Base-by-base conservation (phyloP, 2,888 invertebrate species). In the Mystacides longicornis region DNA sequence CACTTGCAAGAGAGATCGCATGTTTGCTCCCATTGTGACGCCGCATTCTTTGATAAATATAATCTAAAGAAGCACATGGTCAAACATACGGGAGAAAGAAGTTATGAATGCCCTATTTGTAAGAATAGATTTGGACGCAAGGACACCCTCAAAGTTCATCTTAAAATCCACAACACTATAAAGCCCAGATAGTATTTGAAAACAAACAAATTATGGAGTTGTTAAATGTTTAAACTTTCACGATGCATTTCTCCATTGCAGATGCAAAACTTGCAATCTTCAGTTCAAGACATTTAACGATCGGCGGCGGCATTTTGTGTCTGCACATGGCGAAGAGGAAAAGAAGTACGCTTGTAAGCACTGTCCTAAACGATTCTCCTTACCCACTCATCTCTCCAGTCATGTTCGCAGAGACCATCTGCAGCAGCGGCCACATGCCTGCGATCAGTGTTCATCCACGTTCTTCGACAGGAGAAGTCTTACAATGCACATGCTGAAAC, bases 81-180 rank as follows among this genome's bases (percentile, higher is more conserved):
- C 45, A 48, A 42, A 2, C 58, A 58, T 27, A 47, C 58, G 3
- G 55, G 58, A 9, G 58, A 52, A 5, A 43, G 50, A 5, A 46
- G 31, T 7, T 48, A 27, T 21, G 51, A 42, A 2, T 58, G 58
- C 14, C 7, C 11, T 21, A 47, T 52, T 20, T 58, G 58, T 42
- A 47, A 46, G 9, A 58, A 55, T 23, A 48, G 43, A 1, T 58
- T 46, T 42, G 49, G 31, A 2, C 49, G 55, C 4, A 52, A 49
- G 16, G 46, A 47, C 52, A 58, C 58, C 4, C 58, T 58, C n/a
- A 52, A 33, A 14, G 52, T 51, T 16, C 58, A 58, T 16, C 19
- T 55, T 23, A 58, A 58, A 54, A 54, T 54, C 19, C 57, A 57
- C 48, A 54, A 46, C 1, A 50, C 50, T 1, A 53, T 47, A 46